A percentile compares a stretch with the other conserved stretches of the same genome.
Evolutionary conservation across 2,888 invertebrate genomes (phyloP).

Genomic region (Cylindroiulus punctatus): DNA sequence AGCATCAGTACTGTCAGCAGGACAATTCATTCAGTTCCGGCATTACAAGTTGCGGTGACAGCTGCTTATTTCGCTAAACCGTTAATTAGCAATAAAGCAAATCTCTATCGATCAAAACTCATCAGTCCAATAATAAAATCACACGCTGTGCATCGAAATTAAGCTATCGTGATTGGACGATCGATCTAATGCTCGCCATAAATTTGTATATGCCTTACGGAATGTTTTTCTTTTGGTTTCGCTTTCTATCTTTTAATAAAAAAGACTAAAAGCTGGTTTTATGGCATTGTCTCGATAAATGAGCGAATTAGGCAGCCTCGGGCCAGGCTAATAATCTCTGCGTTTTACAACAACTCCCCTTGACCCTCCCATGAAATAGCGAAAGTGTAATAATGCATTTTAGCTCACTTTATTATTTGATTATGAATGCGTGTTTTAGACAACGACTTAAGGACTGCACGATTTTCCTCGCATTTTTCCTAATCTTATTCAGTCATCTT

Average conservation of each 20-base stretch:
- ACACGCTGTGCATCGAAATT: background rate
- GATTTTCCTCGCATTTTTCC: constrained; percentile 17
- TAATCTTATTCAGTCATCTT: constrained; percentile 29
- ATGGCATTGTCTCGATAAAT: constrained; percentile 21
- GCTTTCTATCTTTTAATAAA: background rate
- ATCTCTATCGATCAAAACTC: too few relatives aligned
- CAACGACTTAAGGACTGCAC: background rate
- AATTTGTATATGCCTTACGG: background rate
- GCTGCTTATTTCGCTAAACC: too few relatives aligned
- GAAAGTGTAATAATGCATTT: constrained; percentile 23
- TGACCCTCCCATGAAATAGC: constrained; percentile 26
- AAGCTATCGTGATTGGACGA: background rate
- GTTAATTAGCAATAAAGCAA: too few relatives aligned
- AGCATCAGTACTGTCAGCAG: too few relatives aligned
- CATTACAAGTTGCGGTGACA: too few relatives aligned
- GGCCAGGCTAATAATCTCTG: background rate
- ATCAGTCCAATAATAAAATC: background rate
- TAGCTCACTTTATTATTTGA: constrained; percentile 22
- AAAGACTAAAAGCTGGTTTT: constrained; percentile 1
- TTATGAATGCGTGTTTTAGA: constrained; percentile 29
- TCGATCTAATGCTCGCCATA: background rate
- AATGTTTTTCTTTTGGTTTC: background rate
- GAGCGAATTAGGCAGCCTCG: background rate
- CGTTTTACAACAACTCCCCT: background rate
- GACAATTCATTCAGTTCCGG: too few relatives aligned